These are phyloP conservation scores for Centropristis striata DNA, from an alignment of 2,113 vertebrate species.

Conservation along the genomic window DNA sequence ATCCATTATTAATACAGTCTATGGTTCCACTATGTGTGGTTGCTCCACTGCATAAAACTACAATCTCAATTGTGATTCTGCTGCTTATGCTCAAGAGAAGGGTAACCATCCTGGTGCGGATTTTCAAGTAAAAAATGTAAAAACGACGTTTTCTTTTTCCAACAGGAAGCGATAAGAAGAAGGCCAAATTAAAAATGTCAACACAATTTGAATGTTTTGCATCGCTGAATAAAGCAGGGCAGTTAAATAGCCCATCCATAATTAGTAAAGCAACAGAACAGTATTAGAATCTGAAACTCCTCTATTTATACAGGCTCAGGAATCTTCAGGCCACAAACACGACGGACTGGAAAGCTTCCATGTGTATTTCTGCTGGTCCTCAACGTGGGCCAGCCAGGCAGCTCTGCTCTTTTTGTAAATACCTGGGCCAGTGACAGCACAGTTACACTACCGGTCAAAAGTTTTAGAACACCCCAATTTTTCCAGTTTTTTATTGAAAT, in stretches of 20 bases:
- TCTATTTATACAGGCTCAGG: conserved; percentile 50
- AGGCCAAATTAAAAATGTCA: not conserved
- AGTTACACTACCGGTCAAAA: too few species aligned
- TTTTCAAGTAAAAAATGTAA: not conserved
- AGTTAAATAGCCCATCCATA: conserved; percentile 7
- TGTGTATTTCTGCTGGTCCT: conserved; percentile 63
- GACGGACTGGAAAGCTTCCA: conserved; percentile 57
- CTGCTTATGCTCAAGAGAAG: not conserved
- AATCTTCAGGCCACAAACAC: conserved; percentile 49
- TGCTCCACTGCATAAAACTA: not conserved
- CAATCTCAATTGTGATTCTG: not conserved
- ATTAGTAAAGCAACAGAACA: conserved; percentile 38
- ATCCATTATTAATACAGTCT: too few species aligned
- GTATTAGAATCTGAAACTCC: conserved; percentile 35
- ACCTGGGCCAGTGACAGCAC: conserved; percentile 37
- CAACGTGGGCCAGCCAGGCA: conserved; percentile 41
- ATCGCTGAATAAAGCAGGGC: not conserved
- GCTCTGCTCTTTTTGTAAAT: conserved; percentile 53
- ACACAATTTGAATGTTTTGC: conserved; percentile 7
- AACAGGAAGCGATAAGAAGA: conserved; percentile 7
- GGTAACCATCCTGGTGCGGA: not conserved
- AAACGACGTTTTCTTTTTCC: not conserved
- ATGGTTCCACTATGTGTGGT: too few species aligned
- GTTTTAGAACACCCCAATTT: too few species aligned
- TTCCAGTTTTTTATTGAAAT: too few species aligned